These are phyloP conservation scores for Porites rus DNA, from an alignment of 92 coral and sea anemone species.

Conservation along the genomic window DNA sequence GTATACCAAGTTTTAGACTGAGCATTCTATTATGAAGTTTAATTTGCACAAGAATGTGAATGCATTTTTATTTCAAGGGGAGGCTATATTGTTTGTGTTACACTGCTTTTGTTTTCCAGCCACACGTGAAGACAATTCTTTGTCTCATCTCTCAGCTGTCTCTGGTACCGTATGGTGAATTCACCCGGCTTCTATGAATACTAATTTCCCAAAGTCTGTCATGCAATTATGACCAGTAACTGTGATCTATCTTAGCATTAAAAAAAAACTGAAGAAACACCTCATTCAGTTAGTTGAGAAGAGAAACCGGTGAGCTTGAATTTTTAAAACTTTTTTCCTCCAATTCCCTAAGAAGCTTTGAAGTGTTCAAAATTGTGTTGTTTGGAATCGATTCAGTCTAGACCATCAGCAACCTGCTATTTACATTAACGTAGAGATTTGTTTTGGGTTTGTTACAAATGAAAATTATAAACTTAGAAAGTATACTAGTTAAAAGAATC, in stretches of 20 bases:
- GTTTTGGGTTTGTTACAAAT: background rate
- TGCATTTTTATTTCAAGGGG: slow-evolving; percentile 7
- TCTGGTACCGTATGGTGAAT: slow-evolving; percentile 9
- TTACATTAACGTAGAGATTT: background rate
- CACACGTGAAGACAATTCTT: slow-evolving; percentile 5
- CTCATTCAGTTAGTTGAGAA: background rate
- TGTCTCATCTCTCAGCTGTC: slow-evolving; percentile 31
- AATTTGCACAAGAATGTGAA: slow-evolving; percentile 12
- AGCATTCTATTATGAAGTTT: background rate
- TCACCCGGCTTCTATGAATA: slow-evolving; percentile 20
- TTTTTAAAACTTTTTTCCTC: background rate
- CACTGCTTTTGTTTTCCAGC: slow-evolving; percentile 13
- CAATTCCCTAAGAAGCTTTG: background rate
- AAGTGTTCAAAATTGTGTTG: background rate
- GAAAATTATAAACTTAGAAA: background rate
- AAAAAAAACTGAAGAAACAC: background rate
- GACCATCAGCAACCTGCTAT: background rate
- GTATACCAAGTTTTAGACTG: background rate
- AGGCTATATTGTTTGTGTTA: slow-evolving; percentile 23
- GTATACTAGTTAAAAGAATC: background rate
- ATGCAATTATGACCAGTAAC: slow-evolving; percentile 23
- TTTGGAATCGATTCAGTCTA: background rate
- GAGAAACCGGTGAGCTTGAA: slow-evolving; percentile 12
- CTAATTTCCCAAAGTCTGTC: slow-evolving; percentile 23
- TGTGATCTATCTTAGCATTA: background rate